phyloP scores from a whole-genome alignment of 2,113 vertebrate species.

The Chrysochloris asiatica region DNA sequence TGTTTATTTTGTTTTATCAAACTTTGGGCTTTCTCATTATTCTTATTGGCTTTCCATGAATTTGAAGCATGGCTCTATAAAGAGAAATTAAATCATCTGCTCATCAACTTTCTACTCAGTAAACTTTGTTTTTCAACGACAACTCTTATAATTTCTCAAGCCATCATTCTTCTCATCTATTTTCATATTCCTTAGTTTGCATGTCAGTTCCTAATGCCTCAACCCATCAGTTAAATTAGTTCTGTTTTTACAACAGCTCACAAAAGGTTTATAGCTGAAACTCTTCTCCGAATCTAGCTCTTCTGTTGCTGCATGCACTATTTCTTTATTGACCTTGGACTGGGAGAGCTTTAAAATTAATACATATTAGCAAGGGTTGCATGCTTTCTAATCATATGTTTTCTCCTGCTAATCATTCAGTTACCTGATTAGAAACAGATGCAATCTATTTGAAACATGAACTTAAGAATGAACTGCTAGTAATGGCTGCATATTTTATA shows the following conservation, averaged over 20 bases:
- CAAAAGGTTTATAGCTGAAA: constrained; percentile 64
- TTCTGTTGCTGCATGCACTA: constrained; percentile 49
- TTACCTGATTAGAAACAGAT: constrained; percentile 80
- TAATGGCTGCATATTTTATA: constrained; percentile 65
- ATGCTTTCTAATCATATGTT: constrained; percentile 77
- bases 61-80: constrained; percentile 55
- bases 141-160: constrained; percentile 52
- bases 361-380: constrained; percentile 61
- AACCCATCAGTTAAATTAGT: constrained; percentile 69
- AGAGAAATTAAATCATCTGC: constrained; percentile 72
- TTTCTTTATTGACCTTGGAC: constrained; percentile 70
- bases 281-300: constrained; percentile 63
- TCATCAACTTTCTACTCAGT: constrained; percentile 66
- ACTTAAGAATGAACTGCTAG: constrained; percentile 67
- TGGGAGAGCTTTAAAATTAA: constrained; percentile 72
- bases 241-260: constrained; percentile 67
- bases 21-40: constrained; percentile 33
- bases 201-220: constrained; percentile 63
- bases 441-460: constrained; percentile 76
- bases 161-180: constrained; percentile 49
- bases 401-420: constrained; percentile 78
- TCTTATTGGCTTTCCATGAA: constrained; percentile 62
- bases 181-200: constrained; percentile 66
- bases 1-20: constrained; percentile 65
- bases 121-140: constrained; percentile 59